phyloP scores from a whole-genome alignment of 2,113 vertebrate genomes.

The Tympanuchus pallidicinctus region DNA sequence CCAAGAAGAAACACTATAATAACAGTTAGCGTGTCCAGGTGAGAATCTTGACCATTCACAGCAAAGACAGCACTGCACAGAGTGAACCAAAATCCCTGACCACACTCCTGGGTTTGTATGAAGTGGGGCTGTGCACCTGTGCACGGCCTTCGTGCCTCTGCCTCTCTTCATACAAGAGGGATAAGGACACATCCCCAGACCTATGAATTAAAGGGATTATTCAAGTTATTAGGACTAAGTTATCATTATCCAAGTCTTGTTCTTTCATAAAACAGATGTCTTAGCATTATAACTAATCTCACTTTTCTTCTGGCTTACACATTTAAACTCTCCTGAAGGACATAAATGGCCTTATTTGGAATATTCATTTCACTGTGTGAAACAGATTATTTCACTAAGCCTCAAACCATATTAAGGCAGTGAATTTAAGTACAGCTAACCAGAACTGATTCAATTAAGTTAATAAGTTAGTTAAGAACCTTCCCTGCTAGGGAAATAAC shows the following conservation, averaged over 20 bases:
- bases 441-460: background rate
- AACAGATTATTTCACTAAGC: background rate
- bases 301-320: background rate
- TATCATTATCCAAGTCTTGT: background rate
- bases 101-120: background rate
- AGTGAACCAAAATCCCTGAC: background rate
- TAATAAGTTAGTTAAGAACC: background rate
- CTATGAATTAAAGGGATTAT: background rate
- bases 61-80: background rate
- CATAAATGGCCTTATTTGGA: background rate
- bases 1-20: background rate
- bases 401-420: background rate
- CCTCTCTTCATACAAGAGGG: background rate
- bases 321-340: background rate
- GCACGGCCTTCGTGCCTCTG: background rate
- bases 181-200: background rate
- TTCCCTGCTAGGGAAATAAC: background rate
- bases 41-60: background rate
- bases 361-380: background rate
- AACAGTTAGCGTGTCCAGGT: background rate
- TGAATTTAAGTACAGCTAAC: background rate
- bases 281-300: background rate
- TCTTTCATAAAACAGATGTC: background rate
- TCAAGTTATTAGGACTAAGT: background rate
- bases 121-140: background rate